Evolutionary conservation across 1,140 invertebrate species (phyloP).

Genomic region (Trichomalopsis sarcophagae): DNA sequence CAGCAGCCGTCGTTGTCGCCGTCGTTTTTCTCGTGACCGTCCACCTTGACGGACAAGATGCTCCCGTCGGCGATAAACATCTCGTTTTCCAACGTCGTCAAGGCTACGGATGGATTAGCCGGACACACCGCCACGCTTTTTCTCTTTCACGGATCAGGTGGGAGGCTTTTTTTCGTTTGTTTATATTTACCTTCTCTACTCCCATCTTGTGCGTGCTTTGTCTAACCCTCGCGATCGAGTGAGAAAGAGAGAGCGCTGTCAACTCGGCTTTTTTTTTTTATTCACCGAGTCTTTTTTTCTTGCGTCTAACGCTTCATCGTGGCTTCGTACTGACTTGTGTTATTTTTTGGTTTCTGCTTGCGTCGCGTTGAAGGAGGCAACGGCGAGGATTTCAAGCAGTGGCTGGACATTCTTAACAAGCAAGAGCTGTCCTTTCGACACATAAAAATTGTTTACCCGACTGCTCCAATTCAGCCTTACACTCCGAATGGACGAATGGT

Average conservation of each 20-base stretch:
- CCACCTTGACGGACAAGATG: not conserved
- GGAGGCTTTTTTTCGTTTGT: conserved; percentile 9
- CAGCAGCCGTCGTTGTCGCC: not conserved
- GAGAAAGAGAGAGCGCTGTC: not conserved
- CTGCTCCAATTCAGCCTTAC: conserved; percentile 81
- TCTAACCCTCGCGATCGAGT: not conserved
- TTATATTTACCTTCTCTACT: not conserved
- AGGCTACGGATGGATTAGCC: conserved; percentile 57
- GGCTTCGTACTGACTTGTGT: conserved; percentile 2
- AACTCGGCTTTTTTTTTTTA: not conserved
- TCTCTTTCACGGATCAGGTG: conserved; percentile 81
- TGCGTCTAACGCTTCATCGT: not conserved
- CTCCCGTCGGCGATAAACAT: conserved; percentile 33
- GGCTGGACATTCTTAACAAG: conserved; percentile 78
- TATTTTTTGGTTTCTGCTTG: conserved; percentile 37
- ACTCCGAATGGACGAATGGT: conserved; percentile 78
- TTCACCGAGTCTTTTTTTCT: not conserved
- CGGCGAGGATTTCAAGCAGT: conserved; percentile 78
- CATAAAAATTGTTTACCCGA: conserved; percentile 83
- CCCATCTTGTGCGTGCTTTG: not conserved
- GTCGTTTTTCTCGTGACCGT: not conserved
- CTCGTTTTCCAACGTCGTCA: conserved; percentile 59
- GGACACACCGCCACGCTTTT: conserved; percentile 76
- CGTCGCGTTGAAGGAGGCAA: conserved; percentile 76
- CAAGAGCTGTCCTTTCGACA: conserved; percentile 80